Conservation (phyloP, 64 coral and sea anemone genomes). For the Montipora cactus region DNA sequence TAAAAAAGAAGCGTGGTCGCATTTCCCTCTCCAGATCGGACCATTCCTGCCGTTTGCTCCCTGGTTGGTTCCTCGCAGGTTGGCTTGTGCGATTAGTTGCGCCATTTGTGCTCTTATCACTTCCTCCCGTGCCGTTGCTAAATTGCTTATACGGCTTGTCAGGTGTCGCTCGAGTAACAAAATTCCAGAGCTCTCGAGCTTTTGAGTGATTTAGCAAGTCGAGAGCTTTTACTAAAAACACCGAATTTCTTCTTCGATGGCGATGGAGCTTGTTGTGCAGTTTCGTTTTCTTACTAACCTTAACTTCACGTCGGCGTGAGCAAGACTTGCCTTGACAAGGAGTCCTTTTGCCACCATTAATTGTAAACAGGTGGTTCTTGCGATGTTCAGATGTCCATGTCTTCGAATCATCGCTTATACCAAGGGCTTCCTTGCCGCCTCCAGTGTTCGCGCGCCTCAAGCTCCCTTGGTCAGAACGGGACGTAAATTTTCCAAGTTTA, state of each 20-base stretch:
- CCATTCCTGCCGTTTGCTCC: conserved; percentile 29
- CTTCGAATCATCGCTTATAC: neutral
- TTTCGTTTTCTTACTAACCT: neutral
- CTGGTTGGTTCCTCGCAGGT: neutral
- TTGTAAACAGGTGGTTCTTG: conserved; percentile 19
- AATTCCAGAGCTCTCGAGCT: neutral
- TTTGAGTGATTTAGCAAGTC: conserved; percentile 27
- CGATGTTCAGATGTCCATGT: neutral
- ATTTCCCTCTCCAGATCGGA: neutral
- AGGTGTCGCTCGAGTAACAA: conserved; percentile 9
- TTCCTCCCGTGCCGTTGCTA: neutral
- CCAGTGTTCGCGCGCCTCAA: neutral
- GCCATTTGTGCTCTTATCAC: neutral
- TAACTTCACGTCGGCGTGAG: neutral
- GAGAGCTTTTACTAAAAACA: conserved; percentile 28
- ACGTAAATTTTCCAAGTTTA: neutral
- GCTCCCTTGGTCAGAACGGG: neutral
- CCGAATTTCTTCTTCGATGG: conserved; percentile 10
- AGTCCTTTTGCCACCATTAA: neutral
- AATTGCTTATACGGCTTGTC: conserved; percentile 35
- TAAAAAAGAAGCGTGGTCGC: conserved; percentile 43
- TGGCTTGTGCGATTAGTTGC: neutral
- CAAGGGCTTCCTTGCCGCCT: neutral
- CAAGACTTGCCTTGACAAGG: conserved; percentile 18
- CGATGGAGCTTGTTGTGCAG: neutral